Evolutionary conservation across 2,797 vertebrate species (phyloP), one percentile per base, ranked within the genome.

Genomic region (Orestias chungarensis): DNA sequence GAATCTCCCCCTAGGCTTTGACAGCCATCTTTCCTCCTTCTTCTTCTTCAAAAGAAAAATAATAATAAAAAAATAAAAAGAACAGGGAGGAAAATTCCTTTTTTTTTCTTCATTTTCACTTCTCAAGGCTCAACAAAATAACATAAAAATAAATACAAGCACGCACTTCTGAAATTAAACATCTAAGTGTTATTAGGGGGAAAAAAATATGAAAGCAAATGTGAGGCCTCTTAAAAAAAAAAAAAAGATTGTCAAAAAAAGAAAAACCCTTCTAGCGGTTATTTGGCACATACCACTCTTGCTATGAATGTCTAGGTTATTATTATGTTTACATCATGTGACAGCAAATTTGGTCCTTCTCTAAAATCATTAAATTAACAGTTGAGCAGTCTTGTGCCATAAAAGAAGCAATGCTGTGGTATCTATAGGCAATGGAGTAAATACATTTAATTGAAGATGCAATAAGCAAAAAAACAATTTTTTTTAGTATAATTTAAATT

Each of bases 291-390:
- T 90, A 89, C 89, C 91, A 89, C 88, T 90, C 89, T 88, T 92
- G 89, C 94, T 95, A 90, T 93, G 92, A 93, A 90, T 92, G 93
- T 92, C 94, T 94, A 94, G 93, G 91, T 92, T 90, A 93, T 85
- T 62, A 25, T 62, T 35, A n/a, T 95, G 94, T 95, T 82, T 93
- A 95, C 95, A 89, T 90, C 95, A 94, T 87, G 94, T 94, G 95
- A 87, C 94, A 95, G 91, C 89, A 75, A 93, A 92, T 97, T 97
- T 98, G 97, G 97, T 98, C 97, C 97, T 96, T 96, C 95, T 95
- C 96, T 96, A 95, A 93, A 93, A 85, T 86, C 94, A 96, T 97
- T 96, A 95, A 95, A 96, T 96, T 96, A 97, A 96, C 95, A 95
- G 95, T 91, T 95, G 94, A 96, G 96, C 95, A 96, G 90, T 90